phyloP scores from a whole-genome alignment of 1,140 invertebrate species.

The Halyomorpha halys region DNA sequence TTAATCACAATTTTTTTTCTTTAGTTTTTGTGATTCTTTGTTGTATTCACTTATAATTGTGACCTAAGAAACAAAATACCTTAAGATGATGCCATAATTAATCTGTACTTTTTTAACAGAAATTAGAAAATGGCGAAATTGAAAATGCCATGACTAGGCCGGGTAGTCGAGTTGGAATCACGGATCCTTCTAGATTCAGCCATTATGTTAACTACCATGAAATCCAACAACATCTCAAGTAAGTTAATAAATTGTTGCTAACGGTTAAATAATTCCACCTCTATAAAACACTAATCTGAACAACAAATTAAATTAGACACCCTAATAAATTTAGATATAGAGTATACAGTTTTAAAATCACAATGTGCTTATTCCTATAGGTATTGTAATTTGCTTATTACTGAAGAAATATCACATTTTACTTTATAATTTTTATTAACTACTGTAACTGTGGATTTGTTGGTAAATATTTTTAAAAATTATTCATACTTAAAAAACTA shows the following conservation, averaged over 20 bases:
- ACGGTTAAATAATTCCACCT: background rate
- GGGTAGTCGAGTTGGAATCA: constrained; percentile 43
- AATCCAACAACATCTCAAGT: constrained; percentile 68
- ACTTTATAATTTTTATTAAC: too few relatives aligned
- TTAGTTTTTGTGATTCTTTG: too few relatives aligned
- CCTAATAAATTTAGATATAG: background rate
- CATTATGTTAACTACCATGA: constrained; percentile 79
- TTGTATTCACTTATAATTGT: too few relatives aligned
- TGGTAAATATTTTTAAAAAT: too few relatives aligned
- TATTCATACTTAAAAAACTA: too few relatives aligned
- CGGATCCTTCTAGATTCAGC: constrained; percentile 50
- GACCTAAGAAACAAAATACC: too few relatives aligned
- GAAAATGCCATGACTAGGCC: constrained; percentile 41
- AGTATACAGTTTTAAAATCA: background rate
- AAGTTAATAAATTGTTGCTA: constrained; percentile 33
- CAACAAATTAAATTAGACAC: background rate
- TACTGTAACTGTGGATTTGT: too few relatives aligned
- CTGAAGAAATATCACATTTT: too few relatives aligned
- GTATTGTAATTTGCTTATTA: too few relatives aligned
- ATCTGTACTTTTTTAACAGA: constrained; percentile 26
- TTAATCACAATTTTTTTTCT: too few relatives aligned
- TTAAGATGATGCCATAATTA: too few relatives aligned
- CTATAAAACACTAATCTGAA: background rate
- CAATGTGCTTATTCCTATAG: background rate
- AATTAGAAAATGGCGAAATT: constrained; percentile 32